phyloP scores from a whole-genome alignment of 2,797 vertebrate species.

The Graptemys geographica region DNA sequence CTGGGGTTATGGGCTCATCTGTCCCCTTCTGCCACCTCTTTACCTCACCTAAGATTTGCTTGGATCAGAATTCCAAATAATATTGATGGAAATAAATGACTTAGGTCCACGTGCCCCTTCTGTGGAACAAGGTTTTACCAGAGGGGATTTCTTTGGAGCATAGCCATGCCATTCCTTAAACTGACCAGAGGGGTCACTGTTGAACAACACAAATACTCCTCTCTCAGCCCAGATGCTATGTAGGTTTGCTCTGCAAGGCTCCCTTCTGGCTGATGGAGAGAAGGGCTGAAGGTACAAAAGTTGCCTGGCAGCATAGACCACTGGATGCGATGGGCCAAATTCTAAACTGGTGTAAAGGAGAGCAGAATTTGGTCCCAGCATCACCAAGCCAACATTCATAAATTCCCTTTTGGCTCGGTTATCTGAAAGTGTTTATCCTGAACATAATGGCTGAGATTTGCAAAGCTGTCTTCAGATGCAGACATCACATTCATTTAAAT shows the following conservation, averaged over 20 bases:
- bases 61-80: background rate
- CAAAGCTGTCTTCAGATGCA: slow-evolving; percentile 9
- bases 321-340: background rate
- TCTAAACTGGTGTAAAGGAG: background rate
- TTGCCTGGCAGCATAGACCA: background rate
- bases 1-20: background rate
- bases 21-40: background rate
- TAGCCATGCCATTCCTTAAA: background rate
- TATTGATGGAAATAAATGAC: background rate
- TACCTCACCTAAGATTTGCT: background rate
- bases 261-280: background rate
- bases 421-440: slow-evolving; percentile 53
- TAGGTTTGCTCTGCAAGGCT: background rate
- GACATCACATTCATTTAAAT: slow-evolving; percentile 44
- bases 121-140: background rate
- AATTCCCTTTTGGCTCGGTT: slow-evolving; percentile 20
- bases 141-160: background rate
- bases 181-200: background rate
- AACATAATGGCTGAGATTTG: slow-evolving; percentile 51
- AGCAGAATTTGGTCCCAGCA: slow-evolving; percentile 22
- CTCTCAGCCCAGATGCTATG: background rate
- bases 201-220: background rate
- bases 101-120: background rate
- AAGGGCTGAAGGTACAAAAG: background rate
- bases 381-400: slow-evolving; percentile 39